phyloP scores from a whole-genome alignment of 37 sponge, comb jelly and placozoan genomes.

The Dysidea cf. avara region DNA sequence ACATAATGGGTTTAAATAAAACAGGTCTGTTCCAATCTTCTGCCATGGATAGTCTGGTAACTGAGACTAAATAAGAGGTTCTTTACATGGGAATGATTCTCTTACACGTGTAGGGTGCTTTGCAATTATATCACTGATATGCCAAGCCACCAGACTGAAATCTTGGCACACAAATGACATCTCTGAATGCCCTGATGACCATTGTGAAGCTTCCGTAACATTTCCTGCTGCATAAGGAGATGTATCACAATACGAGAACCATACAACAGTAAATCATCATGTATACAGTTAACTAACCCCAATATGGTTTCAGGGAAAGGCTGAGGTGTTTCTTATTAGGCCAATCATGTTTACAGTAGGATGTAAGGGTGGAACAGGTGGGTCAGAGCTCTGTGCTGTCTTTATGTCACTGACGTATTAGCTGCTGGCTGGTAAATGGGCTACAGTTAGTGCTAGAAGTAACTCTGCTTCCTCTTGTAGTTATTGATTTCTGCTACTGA shows the following conservation, averaged over 20 bases:
- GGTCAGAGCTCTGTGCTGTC: no score
- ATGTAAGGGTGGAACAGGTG: not conserved
- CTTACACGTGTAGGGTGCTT: not conserved
- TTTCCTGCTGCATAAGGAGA: no score
- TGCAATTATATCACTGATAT: not conserved
- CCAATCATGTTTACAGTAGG: not conserved
- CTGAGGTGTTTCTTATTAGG: not conserved
- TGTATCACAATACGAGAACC: no score
- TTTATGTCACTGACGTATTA: no score
- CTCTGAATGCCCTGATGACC: conserved; percentile 22
- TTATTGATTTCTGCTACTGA: not conserved
- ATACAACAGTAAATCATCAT: conserved; percentile 3
- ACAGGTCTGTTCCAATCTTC: conserved; percentile 19
- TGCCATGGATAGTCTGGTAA: conserved; percentile 30
- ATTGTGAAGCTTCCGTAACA: no score
- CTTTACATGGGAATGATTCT: not conserved
- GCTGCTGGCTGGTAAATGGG: not conserved
- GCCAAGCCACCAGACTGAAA: no score
- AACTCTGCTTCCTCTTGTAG: not conserved
- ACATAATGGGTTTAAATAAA: not conserved
- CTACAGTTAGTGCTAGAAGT: not conserved
- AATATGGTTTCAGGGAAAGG: conserved; percentile 9
- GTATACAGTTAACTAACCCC: conserved; percentile 2
- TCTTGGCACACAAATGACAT: conserved; percentile 1
- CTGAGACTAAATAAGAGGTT: conserved; percentile 10